Evolutionary conservation across 1,140 invertebrate species (phyloP).

Genomic region (Chironomus striatipennis): DNA sequence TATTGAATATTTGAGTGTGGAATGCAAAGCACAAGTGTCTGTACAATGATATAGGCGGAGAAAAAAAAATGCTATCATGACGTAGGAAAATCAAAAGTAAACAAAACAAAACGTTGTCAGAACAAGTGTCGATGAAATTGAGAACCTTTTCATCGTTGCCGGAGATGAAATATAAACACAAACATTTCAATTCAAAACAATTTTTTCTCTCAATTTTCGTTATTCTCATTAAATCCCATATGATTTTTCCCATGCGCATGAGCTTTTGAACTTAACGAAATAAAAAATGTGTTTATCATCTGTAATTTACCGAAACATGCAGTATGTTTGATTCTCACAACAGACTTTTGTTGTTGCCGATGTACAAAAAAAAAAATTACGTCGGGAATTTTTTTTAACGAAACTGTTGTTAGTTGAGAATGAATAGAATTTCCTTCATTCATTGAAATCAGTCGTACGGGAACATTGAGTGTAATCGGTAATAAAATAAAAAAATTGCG

Average conservation of each 20-base stretch:
- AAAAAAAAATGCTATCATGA: too few relatives aligned
- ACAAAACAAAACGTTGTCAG: neutral
- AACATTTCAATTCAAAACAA: neutral
- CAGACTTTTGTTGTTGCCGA: neutral
- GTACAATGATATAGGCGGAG: too few relatives aligned
- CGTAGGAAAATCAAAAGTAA: neutral
- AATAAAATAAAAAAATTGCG: neutral
- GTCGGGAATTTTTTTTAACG: neutral
- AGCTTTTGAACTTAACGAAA: constrained; percentile 4
- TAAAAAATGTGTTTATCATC: neutral
- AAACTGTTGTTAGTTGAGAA: neutral
- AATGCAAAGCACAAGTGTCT: too few relatives aligned
- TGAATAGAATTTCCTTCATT: neutral
- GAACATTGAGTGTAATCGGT: constrained; percentile 7
- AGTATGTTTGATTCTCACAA: neutral
- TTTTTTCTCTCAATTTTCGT: neutral
- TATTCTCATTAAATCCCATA: neutral
- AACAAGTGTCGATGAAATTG: constrained; percentile 19
- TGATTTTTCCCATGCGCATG: constrained; percentile 12
- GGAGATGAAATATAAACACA: constrained; percentile 19
- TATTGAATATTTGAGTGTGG: too few relatives aligned
- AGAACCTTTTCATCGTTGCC: neutral
- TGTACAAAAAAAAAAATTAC: too few relatives aligned
- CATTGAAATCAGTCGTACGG: constrained; percentile 17
- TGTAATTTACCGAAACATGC: neutral